Conservation (phyloP, 2,797 vertebrate genomes). For the Rhabdomys pumilio region DNA sequence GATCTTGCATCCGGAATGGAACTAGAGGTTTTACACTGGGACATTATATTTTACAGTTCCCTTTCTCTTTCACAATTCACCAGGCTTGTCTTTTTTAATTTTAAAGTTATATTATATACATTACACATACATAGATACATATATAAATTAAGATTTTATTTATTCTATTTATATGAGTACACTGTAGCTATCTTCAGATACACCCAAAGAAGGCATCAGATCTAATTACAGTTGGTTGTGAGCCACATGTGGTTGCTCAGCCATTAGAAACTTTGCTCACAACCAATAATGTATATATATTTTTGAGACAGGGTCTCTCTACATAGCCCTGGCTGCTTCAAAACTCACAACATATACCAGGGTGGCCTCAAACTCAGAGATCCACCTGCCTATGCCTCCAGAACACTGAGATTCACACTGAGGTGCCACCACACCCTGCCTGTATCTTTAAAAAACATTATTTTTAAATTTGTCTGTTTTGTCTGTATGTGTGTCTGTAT, state of each 20-base stretch:
- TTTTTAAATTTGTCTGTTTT: neutral
- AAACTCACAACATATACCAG: neutral
- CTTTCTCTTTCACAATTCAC: neutral
- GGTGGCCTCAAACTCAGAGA: neutral
- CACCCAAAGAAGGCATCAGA: neutral
- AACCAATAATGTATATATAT: neutral
- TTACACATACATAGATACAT: neutral
- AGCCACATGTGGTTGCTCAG: neutral
- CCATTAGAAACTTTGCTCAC: neutral
- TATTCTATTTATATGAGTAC: neutral
- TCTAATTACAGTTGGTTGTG: neutral
- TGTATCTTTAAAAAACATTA: neutral
- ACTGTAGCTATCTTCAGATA: neutral
- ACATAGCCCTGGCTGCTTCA: neutral
- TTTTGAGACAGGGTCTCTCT: neutral
- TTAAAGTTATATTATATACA: neutral
- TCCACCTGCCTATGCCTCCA: neutral
- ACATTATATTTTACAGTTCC: neutral
- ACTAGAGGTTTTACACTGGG: neutral
- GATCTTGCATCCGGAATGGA: neutral
- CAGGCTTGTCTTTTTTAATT: neutral
- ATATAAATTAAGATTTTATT: neutral
- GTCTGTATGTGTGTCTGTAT: neutral
- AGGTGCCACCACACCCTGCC: neutral
- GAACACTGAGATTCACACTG: neutral